These are phyloP conservation scores for Idaea straminata DNA, from an alignment of 2,888 invertebrate species.

Conservation along the genomic window DNA sequence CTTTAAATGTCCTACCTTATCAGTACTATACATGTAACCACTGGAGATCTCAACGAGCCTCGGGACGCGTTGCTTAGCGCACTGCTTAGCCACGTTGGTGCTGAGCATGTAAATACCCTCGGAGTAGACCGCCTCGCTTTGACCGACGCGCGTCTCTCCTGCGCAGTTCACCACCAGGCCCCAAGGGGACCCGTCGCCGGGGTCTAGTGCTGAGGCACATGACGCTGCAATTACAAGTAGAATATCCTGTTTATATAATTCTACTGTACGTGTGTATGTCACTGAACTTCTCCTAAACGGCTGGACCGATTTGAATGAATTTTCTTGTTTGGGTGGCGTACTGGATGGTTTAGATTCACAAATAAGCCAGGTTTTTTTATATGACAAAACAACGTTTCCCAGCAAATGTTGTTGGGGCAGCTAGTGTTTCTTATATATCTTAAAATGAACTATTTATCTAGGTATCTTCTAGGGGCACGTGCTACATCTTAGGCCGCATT, in stretches of 20 bases:
- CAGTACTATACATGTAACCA: constrained; percentile 88
- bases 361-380: no score
- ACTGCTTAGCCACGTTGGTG: constrained; percentile 89
- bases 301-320: no score
- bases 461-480: no score
- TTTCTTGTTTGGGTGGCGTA: no score
- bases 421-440: no score
- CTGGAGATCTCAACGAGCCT: constrained; percentile 92
- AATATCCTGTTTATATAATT: background rate
- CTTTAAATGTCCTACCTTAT: constrained; percentile 89
- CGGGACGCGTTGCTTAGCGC: constrained; percentile 83
- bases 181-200: constrained; percentile 81
- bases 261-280: no score
- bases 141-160: constrained; percentile 93
- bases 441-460: no score
- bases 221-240: constrained; percentile 80
- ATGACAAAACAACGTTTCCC: background rate
- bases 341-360: no score
- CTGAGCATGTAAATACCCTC: constrained; percentile 93
- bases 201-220: constrained; percentile 87
- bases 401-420: no score
- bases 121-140: constrained; percentile 93
- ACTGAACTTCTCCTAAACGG: no score
- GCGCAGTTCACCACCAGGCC: constrained; percentile 94
- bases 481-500: no score